These are phyloP conservation scores for Trissoscelio sp. DNA, from an alignment of 2,888 invertebrate species.

Conservation along the genomic window DNA sequence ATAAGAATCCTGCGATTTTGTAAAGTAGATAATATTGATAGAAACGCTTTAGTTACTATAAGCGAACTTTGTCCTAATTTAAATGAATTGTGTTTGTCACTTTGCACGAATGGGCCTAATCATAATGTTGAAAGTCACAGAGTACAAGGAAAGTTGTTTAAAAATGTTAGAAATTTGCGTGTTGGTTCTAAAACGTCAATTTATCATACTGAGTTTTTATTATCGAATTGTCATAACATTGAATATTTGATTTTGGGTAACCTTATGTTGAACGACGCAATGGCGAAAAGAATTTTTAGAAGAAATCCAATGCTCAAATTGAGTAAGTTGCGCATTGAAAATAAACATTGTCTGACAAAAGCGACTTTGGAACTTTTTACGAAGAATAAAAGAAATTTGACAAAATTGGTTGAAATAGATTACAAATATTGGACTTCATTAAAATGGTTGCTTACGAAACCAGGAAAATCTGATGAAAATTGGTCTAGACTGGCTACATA, in stretches of 20 bases:
- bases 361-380: neutral
- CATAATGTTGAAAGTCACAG: no score
- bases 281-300: neutral
- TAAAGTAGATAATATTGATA: neutral
- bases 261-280: neutral
- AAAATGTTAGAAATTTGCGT: neutral
- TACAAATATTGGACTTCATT: neutral
- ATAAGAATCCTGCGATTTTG: no score
- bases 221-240: slow-evolving; percentile 6
- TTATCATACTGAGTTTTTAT: neutral
- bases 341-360: neutral
- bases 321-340: neutral
- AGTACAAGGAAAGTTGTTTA: neutral
- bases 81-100: neutral
- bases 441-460: neutral
- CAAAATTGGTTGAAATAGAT: neutral
- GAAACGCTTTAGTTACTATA: neutral
- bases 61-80: neutral
- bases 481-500: neutral
- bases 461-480: neutral
- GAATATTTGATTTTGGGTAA: neutral
- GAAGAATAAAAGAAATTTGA: neutral
- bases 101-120: no score
- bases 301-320: neutral
- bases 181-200: neutral